Percentiles rank a stretch among this genome's conserved stretches.
phyloP scores from a whole-genome alignment of 2,888 invertebrate genomes.

The Heliconius hortense region DNA sequence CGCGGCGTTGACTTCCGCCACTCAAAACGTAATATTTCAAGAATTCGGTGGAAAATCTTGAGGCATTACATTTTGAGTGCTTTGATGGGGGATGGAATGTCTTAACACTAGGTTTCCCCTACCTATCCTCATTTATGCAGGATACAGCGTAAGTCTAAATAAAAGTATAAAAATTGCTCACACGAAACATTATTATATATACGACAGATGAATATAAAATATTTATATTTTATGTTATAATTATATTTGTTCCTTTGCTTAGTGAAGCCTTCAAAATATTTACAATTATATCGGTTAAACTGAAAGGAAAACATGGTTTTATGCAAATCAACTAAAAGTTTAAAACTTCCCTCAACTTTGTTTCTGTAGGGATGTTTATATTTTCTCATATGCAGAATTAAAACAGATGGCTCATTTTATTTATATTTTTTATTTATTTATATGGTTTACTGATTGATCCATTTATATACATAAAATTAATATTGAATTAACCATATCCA shows the following conservation, averaged over 20 bases:
- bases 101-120: no score
- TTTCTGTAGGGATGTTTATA: conserved; percentile 6
- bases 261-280: not conserved
- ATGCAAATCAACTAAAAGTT: conserved; percentile 12
- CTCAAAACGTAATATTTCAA: no score
- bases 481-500: not conserved
- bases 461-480: not conserved
- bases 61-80: no score
- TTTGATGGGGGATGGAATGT: no score
- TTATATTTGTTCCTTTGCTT: not conserved
- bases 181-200: no score
- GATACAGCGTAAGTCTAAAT: no score
- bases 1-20: no score
- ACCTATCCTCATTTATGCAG: no score
- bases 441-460: not conserved
- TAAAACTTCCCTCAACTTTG: conserved; percentile 1
- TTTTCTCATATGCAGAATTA: not conserved
- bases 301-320: not conserved
- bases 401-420: not conserved
- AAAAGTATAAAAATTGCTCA: not conserved
- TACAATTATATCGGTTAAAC: conserved; percentile 2
- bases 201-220: no score
- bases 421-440: not conserved
- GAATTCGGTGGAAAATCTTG: no score
- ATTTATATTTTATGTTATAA: not conserved